These are phyloP conservation scores for Brassicogethes aeneus DNA, from an alignment of 2,888 invertebrate genomes.

Conservation along the genomic window DNA sequence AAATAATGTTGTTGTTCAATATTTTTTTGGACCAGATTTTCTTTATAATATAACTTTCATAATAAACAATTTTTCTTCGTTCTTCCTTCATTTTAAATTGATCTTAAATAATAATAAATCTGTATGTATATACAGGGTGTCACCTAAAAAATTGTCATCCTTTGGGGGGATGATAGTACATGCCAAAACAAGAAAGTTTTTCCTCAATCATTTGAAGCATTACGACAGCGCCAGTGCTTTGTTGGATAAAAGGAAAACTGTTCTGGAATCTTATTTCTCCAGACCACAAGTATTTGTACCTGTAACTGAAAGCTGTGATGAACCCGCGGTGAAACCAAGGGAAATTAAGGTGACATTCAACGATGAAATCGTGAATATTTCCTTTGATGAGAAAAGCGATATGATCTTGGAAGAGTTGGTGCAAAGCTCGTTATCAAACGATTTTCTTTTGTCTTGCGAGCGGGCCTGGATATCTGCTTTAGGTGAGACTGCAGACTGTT, in stretches of 20 bases:
- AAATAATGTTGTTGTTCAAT: too few relatives aligned
- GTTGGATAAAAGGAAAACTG: conserved; percentile 22
- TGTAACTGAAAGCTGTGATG: conserved; percentile 17
- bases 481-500: conserved; percentile 36
- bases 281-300: conserved; percentile 12
- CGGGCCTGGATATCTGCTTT: conserved; percentile 33
- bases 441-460: conserved; percentile 34
- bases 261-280: background rate
- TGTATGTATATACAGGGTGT: too few relatives aligned
- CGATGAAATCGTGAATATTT: conserved; percentile 14
- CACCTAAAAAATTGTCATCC: too few relatives aligned
- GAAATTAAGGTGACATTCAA: conserved; percentile 14
- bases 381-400: conserved; percentile 33
- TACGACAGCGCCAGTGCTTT: conserved; percentile 32
- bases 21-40: too few relatives aligned
- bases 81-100: too few relatives aligned
- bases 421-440: conserved; percentile 30
- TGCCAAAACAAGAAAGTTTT: too few relatives aligned
- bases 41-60: too few relatives aligned
- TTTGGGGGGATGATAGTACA: too few relatives aligned
- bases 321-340: conserved; percentile 6
- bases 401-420: conserved; percentile 33
- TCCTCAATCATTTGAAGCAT: too few relatives aligned
- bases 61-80: too few relatives aligned
- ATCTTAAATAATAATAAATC: too few relatives aligned